phyloP scores from a whole-genome alignment of 1,140 invertebrate species.

The Mercenaria mercenaria region DNA sequence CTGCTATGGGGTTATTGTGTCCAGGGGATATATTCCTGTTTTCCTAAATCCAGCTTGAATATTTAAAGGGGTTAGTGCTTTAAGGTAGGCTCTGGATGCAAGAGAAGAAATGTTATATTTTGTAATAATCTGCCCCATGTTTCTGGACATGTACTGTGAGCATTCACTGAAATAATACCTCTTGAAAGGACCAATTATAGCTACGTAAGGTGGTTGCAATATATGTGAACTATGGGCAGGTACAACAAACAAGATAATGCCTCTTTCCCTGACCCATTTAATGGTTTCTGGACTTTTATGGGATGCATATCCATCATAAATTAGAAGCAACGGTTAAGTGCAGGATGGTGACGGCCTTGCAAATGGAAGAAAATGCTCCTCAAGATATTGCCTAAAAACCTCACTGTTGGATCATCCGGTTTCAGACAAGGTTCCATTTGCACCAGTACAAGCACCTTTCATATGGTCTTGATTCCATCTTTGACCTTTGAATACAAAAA shows the following conservation, averaged over 20 bases:
- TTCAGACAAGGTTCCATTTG: neutral
- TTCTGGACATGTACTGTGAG: neutral
- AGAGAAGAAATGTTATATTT: slow-evolving; percentile 6
- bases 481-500: slow-evolving; percentile 57
- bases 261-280: slow-evolving; percentile 35
- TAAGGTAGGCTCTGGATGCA: slow-evolving; percentile 19
- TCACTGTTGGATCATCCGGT: slow-evolving; percentile 12
- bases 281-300: neutral
- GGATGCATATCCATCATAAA: slow-evolving; percentile 29
- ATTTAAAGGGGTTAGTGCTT: neutral
- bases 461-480: neutral
- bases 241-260: slow-evolving; percentile 44
- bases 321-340: neutral
- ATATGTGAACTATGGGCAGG: slow-evolving; percentile 50
- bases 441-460: slow-evolving; percentile 11
- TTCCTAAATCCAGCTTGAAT: slow-evolving; percentile 31
- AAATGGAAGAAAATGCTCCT: slow-evolving; percentile 33
- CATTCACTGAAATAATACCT: slow-evolving; percentile 19
- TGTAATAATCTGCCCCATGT: neutral
- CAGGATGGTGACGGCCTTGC: neutral
- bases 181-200: slow-evolving; percentile 29
- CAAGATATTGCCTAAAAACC: slow-evolving; percentile 16
- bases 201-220: slow-evolving; percentile 42
- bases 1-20: neutral
- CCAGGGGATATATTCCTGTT: slow-evolving; percentile 2